phyloP scores from a whole-genome alignment of 2,113 vertebrate genomes.

The Pollachius pollachius region DNA sequence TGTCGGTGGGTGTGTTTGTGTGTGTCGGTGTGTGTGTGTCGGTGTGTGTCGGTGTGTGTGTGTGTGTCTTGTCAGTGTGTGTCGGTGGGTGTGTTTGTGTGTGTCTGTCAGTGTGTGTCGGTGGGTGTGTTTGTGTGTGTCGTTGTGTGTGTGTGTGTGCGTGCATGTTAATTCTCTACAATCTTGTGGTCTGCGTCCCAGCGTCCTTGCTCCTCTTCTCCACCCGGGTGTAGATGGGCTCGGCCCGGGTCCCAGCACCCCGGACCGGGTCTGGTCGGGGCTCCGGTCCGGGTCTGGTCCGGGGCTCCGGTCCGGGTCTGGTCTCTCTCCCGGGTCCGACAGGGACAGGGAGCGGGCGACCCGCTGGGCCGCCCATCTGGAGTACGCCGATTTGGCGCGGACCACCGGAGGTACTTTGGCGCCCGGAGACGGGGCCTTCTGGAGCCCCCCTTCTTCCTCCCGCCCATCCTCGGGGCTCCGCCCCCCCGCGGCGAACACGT shows the following conservation, averaged over 20 bases:
- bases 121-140: too few relatives aligned
- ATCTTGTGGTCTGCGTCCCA: background rate
- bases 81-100: background rate
- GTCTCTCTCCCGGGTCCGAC: too few relatives aligned
- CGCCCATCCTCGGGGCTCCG: background rate
- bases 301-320: too few relatives aligned
- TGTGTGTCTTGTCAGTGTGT: too few relatives aligned
- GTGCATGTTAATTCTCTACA: too few relatives aligned
- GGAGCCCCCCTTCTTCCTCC: background rate
- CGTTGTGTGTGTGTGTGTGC: too few relatives aligned
- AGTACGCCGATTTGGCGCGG: constrained; percentile 33
- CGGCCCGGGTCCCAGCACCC: too few relatives aligned
- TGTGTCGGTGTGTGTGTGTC: background rate
- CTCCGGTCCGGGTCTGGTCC: too few relatives aligned
- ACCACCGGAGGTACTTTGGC: constrained; percentile 43
- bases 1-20: background rate
- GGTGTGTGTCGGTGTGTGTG: too few relatives aligned
- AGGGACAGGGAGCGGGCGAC: constrained; percentile 20
- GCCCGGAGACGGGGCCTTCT: background rate
- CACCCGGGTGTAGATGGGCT: too few relatives aligned
- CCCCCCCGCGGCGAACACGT: constrained; percentile 21
- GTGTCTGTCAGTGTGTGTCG: background rate
- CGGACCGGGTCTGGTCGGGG: too few relatives aligned
- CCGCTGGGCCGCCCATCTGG: constrained; percentile 34
- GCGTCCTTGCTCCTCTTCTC: too few relatives aligned